Base-by-base conservation (phyloP, 2,797 vertebrate genomes). In the Vespertilio murinus region DNA sequence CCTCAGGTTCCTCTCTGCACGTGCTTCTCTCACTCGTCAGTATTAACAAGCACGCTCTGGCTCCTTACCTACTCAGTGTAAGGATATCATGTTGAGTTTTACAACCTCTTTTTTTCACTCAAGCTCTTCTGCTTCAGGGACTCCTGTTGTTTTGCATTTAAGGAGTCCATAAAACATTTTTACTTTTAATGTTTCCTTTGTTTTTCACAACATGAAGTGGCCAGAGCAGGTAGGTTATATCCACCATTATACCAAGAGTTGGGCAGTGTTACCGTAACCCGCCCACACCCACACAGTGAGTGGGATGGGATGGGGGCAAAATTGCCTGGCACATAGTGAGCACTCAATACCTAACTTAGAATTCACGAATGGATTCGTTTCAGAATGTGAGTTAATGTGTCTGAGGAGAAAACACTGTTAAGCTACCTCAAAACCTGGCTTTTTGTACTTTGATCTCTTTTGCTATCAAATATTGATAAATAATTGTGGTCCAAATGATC, bases 401-500 rank as follows among this genome's bases (percentile, higher is more conserved):
- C 56, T 40, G 0, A 30, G 2, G 16, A 13, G 14, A 35, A 90
- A 88, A 56, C 45, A 42, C 23, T 83, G 20, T 52, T 59, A 38
- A 74, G 52, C 59, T 74, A 45, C 25, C 49, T 59, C 90, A 74
- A 92, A 69, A 75, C 65, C 69, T 47, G 35, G 38, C 28, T 23
- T 47, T 54, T 87, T 64, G 14, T 65, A 59, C 61, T 40, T 85
- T 88, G 81, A 83, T 38, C 47, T 90, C 69, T 88, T 88, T 22
- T 71, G 30, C 69, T 56, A 0, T 52, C 71, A 73, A 13, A 42
- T 38, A 23, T 38, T 49, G 25, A 88, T 45, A 75, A 78, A 67
- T 52, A 80, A 23, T 61, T 47, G 6, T 92, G 73, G 28, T 25
- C 89, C 23, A 42, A 30, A 52, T 25, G 67, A 33, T 30, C 61